phyloP scores from a whole-genome alignment of 1,140 invertebrate species.

The Zophobas morio region DNA sequence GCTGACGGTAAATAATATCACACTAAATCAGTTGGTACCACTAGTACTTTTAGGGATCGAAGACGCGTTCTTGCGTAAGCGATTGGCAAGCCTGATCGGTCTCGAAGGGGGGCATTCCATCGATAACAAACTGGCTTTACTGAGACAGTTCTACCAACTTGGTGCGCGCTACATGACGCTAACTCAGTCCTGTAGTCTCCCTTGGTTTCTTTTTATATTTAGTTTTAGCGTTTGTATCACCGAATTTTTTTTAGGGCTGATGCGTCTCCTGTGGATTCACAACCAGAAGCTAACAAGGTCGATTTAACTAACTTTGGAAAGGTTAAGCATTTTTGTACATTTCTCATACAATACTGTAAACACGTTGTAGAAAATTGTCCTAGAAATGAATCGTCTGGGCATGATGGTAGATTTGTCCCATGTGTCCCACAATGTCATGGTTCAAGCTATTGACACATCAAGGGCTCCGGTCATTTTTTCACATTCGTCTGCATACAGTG shows the following conservation, averaged over 20 bases:
- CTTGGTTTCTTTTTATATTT: slow-evolving; percentile 71
- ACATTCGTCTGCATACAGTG: slow-evolving; percentile 74
- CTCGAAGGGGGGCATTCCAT: slow-evolving; percentile 82
- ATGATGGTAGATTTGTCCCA: slow-evolving; percentile 79
- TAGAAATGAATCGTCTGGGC: slow-evolving; percentile 78
- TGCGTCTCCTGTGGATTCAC: slow-evolving; percentile 60
- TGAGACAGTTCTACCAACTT: slow-evolving; percentile 77
- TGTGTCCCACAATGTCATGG: slow-evolving; percentile 75
- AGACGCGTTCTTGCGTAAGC: slow-evolving; percentile 71
- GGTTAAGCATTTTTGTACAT: too few relatives aligned
- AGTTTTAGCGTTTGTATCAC: slow-evolving; percentile 18
- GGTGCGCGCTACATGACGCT: slow-evolving; percentile 80
- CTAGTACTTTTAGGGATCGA: slow-evolving; percentile 68
- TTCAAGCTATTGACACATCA: slow-evolving; percentile 69
- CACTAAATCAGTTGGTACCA: neutral
- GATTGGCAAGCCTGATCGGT: slow-evolving; percentile 79
- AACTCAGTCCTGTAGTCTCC: slow-evolving; percentile 80
- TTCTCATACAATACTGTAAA: too few relatives aligned
- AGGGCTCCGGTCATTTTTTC: slow-evolving; percentile 78
- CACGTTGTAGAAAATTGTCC: slow-evolving; percentile 65
- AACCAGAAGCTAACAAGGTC: slow-evolving; percentile 64
- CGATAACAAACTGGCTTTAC: slow-evolving; percentile 75
- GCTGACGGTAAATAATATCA: slow-evolving; percentile 62
- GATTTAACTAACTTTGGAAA: too few relatives aligned
- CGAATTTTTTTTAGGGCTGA: slow-evolving; percentile 66